Conservation (phyloP, 2,888 invertebrate genomes). For the Tortrix viridana region DNA sequence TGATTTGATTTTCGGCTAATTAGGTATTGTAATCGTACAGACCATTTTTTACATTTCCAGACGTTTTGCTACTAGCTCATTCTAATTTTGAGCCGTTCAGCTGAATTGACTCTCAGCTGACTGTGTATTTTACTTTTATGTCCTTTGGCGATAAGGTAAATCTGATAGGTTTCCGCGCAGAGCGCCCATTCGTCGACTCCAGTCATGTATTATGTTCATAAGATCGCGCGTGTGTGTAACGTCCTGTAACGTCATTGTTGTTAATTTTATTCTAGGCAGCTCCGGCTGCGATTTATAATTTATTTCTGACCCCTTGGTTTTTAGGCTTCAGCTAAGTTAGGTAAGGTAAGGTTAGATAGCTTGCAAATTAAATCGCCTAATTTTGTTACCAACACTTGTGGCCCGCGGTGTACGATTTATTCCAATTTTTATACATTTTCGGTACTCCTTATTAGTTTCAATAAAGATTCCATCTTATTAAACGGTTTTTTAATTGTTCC, state of each 20-base stretch:
- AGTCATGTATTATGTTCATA: constrained; percentile 33
- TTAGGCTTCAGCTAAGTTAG: constrained; percentile 42
- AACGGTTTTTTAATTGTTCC: too few species aligned
- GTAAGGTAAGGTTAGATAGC: constrained; percentile 50
- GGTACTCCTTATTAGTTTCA: constrained; percentile 28
- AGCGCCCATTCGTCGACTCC: too few species aligned
- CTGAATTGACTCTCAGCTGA: too few species aligned
- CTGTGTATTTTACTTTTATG: too few species aligned
- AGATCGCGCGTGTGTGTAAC: constrained; percentile 34
- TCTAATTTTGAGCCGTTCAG: too few species aligned
- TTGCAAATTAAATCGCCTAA: constrained; percentile 56
- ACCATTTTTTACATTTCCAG: too few species aligned
- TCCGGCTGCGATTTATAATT: constrained; percentile 57
- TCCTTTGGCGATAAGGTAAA: too few species aligned
- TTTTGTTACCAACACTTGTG: constrained; percentile 56
- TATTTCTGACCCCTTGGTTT: constrained; percentile 41
- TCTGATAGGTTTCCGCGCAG: too few species aligned
- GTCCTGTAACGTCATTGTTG: constrained; percentile 46
- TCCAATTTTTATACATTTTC: constrained; percentile 36
- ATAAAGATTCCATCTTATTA: constrained; percentile 28
- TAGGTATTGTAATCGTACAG: too few species aligned
- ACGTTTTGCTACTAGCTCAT: too few species aligned
- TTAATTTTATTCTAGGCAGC: constrained; percentile 71
- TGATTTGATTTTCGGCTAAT: too few species aligned
- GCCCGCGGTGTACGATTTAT: constrained; percentile 17